Base-by-base conservation (phyloP, 2,888 invertebrate species). In the Philereme transversata region DNA sequence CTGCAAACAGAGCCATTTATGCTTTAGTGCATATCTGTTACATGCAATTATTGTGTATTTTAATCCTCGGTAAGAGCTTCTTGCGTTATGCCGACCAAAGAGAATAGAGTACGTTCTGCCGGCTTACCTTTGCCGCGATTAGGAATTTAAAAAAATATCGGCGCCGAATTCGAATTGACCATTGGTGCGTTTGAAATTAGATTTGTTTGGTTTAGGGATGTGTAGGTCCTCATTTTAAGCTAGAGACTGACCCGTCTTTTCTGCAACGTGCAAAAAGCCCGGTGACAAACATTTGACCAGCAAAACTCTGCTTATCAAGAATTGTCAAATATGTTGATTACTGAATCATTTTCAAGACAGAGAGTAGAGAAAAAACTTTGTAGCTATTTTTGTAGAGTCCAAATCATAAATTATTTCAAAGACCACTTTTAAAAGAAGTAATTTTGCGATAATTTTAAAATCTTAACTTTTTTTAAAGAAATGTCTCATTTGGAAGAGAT, bases 21-120 rank as follows among this genome's bases (percentile, higher is more conserved):
- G 90, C 87, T 87, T 89, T 87, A 85, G 81, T 90, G 90, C 87
- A 88, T 90, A 90, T 90, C 90, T 83, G 88, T 90, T 90, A 88
- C 90, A 88, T 63, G 72, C 70, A 77, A 78, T 83, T 81, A 84
- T 87, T 77, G 76, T 70, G 72, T 75, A 76, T 74, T 81, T 78
- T 79, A 84, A 87, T 82, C 86, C 83, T 75, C 70, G 58, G 76
- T 81, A 78, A 79, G 75, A 80, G 74, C 76, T 77, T 67, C 80
- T 78, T 79, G 76, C 77, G 75, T 77, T 73, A 77, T 71, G 79
- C 77, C 77, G 80, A 71, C 74, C 22, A 22, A 22, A 22, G 22
- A 22, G 22, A 22, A 22, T 22, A 22, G 22, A 22, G 22, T 22
- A 22, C 22, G 22, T 77, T 73, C 77, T 71, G 79, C 77, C 77